Conservation (phyloP, 2,888 invertebrate genomes). For the Leptopilina syphax region DNA sequence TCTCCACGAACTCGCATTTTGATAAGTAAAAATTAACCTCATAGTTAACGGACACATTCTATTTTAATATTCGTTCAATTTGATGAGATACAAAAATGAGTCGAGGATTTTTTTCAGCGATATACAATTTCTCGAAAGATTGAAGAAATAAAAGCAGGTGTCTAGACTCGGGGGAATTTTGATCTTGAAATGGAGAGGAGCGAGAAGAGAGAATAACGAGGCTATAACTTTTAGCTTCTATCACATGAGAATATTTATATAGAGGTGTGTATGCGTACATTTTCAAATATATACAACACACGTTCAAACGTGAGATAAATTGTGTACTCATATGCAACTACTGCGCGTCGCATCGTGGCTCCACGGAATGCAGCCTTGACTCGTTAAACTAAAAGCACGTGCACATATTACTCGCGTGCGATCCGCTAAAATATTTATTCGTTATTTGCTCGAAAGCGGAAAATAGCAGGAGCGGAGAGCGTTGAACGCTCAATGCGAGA, state of each 20-base stretch:
- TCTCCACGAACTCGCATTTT: too few species aligned
- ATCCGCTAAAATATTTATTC: conserved; percentile 55
- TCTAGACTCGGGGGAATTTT: background rate
- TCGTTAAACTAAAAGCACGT: conserved; percentile 60
- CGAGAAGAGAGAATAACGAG: conserved; percentile 25
- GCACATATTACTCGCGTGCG: conserved; percentile 59
- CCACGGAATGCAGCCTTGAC: conserved; percentile 55
- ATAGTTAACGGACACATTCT: too few species aligned
- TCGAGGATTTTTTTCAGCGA: too few species aligned
- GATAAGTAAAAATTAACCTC: too few species aligned
- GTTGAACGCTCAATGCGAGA: conserved; percentile 27
- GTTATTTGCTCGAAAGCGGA: conserved; percentile 52
- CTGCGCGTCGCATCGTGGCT: conserved; percentile 54
- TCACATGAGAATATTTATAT: conserved; percentile 8
- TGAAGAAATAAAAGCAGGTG: background rate
- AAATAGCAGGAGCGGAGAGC: conserved; percentile 37
- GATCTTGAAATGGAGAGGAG: conserved; percentile 34
- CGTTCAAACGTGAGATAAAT: conserved; percentile 54
- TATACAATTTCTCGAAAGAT: background rate
- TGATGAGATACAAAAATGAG: too few species aligned
- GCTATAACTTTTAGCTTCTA: conserved; percentile 30
- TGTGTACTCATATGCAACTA: conserved; percentile 52
- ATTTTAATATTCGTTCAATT: too few species aligned
- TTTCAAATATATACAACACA: background rate
- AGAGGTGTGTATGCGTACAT: background rate